A percentile compares a stretch with the other conserved stretches of the same genome.
These are phyloP conservation scores for Urocyon cinereoargenteus DNA, from an alignment of 2,797 vertebrate species.

Conservation along the genomic window DNA sequence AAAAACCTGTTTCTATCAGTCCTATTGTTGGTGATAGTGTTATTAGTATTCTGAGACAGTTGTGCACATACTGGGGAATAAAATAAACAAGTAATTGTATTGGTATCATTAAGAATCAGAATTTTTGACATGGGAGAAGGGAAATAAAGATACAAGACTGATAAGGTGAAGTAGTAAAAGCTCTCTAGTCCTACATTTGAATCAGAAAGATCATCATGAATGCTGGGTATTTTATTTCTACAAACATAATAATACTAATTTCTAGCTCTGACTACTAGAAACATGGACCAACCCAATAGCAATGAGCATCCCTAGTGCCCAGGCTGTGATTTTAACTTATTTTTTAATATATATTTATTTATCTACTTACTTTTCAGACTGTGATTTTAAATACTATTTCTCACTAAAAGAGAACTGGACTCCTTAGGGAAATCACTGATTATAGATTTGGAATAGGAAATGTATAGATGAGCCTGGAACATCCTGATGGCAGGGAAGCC, in stretches of 20 bases:
- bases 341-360: too few species aligned
- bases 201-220: constrained; percentile 4
- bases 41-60: neutral
- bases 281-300: neutral
- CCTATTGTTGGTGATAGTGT: neutral
- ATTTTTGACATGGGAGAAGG: constrained; percentile 8
- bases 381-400: neutral
- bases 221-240: neutral
- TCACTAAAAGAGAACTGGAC: neutral
- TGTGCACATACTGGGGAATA: neutral
- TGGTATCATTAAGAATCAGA: constrained; percentile 32
- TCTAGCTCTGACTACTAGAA: constrained; percentile 41
- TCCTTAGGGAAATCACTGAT: neutral
- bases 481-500: neutral
- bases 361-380: too few species aligned
- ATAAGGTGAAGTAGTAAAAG: constrained; percentile 34
- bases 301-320: neutral
- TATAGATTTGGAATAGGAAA: neutral
- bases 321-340: neutral
- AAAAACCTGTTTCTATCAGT: neutral
- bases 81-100: constrained; percentile 56
- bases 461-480: neutral
- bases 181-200: neutral
- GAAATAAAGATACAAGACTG: neutral
- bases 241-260: neutral